phyloP scores from a whole-genome alignment of 2,797 vertebrate genomes.

The Todus mexicanus region DNA sequence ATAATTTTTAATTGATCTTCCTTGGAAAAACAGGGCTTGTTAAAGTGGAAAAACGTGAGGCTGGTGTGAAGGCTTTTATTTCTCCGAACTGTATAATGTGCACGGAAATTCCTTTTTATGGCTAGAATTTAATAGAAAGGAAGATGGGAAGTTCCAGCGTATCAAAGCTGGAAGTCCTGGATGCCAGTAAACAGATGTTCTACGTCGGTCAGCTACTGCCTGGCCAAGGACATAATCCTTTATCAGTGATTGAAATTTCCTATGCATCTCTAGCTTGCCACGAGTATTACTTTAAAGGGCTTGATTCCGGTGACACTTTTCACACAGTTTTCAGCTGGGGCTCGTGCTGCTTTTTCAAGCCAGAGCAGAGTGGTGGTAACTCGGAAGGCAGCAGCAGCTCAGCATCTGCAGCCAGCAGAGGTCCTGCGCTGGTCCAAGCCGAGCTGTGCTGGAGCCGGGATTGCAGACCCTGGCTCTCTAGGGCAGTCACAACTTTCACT shows the following conservation, averaged over 20 bases:
- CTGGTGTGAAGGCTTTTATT: background rate
- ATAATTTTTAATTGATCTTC: background rate
- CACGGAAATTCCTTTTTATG: background rate
- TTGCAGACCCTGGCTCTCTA: background rate
- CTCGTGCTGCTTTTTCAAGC: background rate
- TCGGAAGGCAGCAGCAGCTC: background rate
- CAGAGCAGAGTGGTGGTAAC: background rate
- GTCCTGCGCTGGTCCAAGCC: background rate
- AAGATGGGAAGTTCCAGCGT: background rate
- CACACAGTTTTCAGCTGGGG: background rate
- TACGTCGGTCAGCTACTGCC: background rate
- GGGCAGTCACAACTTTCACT: background rate
- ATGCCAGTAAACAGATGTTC: background rate
- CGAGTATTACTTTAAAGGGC: background rate
- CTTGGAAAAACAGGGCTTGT: background rate
- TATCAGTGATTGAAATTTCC: background rate
- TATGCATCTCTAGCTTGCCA: background rate
- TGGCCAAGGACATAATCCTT: background rate
- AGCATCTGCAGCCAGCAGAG: background rate
- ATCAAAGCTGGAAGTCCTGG: background rate
- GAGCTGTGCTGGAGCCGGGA: background rate
- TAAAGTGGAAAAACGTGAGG: background rate
- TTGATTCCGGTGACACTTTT: background rate
- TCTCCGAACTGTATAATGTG: background rate
- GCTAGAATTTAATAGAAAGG: background rate